Evolutionary conservation across 1,140 invertebrate species (phyloP).

Genomic region (Drosophila truncata): DNA sequence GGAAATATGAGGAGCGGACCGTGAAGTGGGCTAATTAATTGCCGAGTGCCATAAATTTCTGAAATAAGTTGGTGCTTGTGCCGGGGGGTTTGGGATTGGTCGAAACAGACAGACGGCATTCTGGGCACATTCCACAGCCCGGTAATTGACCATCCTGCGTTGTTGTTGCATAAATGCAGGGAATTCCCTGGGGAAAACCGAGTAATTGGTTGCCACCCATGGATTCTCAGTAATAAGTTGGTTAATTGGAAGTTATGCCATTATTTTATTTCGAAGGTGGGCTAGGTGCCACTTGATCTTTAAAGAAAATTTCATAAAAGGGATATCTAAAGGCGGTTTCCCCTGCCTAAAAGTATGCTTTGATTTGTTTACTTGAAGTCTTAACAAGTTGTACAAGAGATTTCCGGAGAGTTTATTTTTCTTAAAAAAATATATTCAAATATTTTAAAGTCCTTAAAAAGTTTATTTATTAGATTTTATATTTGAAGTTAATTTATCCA

Average conservation of each 20-base stretch:
- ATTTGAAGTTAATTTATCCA: no score
- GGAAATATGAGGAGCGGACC: conserved; percentile 64
- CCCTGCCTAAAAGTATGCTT: background rate
- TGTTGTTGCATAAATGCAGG: conserved; percentile 30
- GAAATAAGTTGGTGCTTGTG: conserved; percentile 19
- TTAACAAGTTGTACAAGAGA: no score
- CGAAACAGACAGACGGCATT: background rate
- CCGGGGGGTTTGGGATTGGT: background rate
- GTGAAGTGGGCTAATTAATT: conserved; percentile 61
- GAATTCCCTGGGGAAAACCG: conserved; percentile 14
- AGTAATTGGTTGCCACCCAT: conserved; percentile 8
- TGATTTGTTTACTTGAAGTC: no score
- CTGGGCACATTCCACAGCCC: conserved; percentile 18
- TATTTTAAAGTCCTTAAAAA: no score
- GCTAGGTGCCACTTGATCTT: background rate
- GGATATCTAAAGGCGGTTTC: background rate
- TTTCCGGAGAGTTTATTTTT: no score
- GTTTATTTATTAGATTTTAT: no score
- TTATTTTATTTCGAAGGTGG: background rate
- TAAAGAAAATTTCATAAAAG: background rate
- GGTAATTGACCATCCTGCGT: conserved; percentile 10
- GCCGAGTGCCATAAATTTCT: conserved; percentile 38
- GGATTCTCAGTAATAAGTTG: conserved; percentile 18
- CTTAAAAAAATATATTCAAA: no score
- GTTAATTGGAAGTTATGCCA: conserved; percentile 13